Evolutionary conservation across 2,113 vertebrate species (phyloP).

Genomic region (Cathartes aura): DNA sequence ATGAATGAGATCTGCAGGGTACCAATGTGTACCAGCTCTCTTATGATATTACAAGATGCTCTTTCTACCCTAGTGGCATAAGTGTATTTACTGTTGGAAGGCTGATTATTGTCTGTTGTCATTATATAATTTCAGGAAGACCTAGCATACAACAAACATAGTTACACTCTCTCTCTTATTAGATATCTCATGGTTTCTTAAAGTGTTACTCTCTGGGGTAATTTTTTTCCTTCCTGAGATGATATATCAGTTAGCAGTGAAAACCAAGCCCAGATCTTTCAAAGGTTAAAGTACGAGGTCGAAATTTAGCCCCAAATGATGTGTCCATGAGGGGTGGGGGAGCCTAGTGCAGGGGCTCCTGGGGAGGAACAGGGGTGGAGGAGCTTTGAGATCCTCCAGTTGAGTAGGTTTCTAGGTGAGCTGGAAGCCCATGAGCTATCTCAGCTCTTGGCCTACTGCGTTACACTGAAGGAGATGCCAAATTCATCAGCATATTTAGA

Average conservation of each 20-base stretch:
- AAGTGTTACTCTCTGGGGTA: fast-evolving
- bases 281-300: background rate
- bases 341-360: background rate
- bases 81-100: background rate
- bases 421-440: background rate
- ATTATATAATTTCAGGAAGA: background rate
- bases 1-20: background rate
- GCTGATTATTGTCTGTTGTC: background rate
- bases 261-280: background rate
- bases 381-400: background rate
- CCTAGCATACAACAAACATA: background rate
- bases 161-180: background rate
- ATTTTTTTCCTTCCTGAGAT: background rate
- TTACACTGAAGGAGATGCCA: background rate
- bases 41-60: background rate
- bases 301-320: background rate
- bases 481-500: background rate
- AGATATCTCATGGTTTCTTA: background rate
- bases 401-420: background rate
- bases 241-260: background rate
- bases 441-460: background rate
- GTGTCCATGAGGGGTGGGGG: background rate
- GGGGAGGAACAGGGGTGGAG: background rate
- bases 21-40: background rate
- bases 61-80: background rate